Conservation (phyloP, 2,113 vertebrate species). For the Tylochromis polylepis region DNA sequence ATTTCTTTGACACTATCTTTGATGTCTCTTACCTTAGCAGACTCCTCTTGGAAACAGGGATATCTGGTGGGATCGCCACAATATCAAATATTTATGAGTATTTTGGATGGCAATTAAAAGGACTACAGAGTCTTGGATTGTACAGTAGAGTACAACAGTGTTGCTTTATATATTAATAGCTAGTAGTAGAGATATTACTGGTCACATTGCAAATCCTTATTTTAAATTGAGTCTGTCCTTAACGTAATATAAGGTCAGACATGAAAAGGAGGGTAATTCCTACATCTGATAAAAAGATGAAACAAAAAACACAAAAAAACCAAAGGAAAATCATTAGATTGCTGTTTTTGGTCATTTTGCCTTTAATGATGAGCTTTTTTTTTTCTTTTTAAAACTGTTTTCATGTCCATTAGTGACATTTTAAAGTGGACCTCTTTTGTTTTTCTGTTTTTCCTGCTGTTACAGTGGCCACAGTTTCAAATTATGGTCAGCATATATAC, state of each 20-base stretch:
- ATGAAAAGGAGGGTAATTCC: not conserved
- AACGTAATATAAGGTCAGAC: not conserved
- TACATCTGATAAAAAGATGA: not conserved
- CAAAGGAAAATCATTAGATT: not conserved
- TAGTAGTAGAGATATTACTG: not conserved
- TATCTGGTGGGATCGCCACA: conserved; percentile 34
- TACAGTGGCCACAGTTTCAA: not conserved
- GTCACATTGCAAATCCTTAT: not conserved
- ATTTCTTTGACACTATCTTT: conserved; percentile 48
- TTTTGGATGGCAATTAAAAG: conserved; percentile 54
- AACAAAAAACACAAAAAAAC: not conserved
- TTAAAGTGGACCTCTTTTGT: not conserved
- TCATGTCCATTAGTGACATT: not conserved
- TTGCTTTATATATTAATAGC: conserved; percentile 10
- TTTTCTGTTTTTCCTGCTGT: not conserved
- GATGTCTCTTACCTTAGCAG: conserved; percentile 43
- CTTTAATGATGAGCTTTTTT: not conserved
- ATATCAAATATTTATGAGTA: conserved; percentile 53
- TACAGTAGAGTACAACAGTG: not conserved
- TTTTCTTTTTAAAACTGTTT: not conserved
- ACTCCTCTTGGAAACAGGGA: conserved; percentile 24
- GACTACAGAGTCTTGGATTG: conserved; percentile 9
- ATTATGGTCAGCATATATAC: not conserved
- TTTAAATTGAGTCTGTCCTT: not conserved
- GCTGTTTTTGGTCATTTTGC: not conserved